Evolutionary conservation across 2,113 vertebrate species (phyloP).

Genomic region (Salvelinus alpinus): DNA sequence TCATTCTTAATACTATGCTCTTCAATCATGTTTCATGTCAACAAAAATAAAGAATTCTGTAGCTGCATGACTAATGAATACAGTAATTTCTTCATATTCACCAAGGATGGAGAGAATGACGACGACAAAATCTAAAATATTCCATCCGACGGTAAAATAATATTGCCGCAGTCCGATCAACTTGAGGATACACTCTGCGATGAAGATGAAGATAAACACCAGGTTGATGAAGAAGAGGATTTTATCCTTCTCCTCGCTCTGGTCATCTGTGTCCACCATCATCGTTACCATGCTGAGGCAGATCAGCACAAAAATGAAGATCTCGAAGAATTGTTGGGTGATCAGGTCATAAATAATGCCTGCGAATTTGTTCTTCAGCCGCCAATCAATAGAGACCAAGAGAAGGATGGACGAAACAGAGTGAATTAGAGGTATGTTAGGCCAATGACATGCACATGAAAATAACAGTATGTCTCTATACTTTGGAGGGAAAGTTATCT

Average conservation of each 20-base stretch:
- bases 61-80: neutral
- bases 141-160: conserved; percentile 91
- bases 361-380: conserved; percentile 80
- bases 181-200: conserved; percentile 85
- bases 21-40: too few species aligned
- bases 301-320: conserved; percentile 92
- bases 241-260: conserved; percentile 78
- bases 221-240: conserved; percentile 86
- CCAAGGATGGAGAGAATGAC: conserved; percentile 91
- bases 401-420: too few species aligned
- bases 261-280: conserved; percentile 96
- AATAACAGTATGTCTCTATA: too few species aligned
- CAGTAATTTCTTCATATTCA: conserved; percentile 51
- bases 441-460: too few species aligned
- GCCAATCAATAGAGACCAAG: neutral
- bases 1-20: too few species aligned
- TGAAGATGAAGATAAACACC: conserved; percentile 90
- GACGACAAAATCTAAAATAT: conserved; percentile 96
- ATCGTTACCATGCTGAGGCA: conserved; percentile 98
- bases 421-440: too few species aligned
- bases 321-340: conserved; percentile 87
- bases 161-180: conserved; percentile 85
- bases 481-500: too few species aligned
- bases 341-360: conserved; percentile 89
- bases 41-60: neutral